Evolutionary conservation across 35 echinoderm and acorn worm species (phyloP).

Genomic region (Amphiura filiformis): DNA sequence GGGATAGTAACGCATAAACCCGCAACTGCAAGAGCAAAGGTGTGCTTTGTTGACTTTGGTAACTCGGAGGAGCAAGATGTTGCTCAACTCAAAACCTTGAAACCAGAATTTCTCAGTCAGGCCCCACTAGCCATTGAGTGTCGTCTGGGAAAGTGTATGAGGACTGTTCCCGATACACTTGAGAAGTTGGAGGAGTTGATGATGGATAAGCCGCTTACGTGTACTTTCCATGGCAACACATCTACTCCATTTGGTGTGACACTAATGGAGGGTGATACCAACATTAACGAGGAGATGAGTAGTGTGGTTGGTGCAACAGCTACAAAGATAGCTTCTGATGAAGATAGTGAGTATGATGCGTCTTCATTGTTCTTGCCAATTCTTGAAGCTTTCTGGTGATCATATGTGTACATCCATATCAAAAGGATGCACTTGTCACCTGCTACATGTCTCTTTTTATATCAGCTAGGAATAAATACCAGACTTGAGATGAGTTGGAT

Average conservation of each 20-base stretch:
- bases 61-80: slow-evolving; percentile 67
- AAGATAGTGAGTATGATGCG: background rate
- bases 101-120: slow-evolving; percentile 39
- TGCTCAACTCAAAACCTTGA: slow-evolving; percentile 40
- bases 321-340: background rate
- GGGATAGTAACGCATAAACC: slow-evolving; percentile 47
- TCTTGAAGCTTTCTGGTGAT: too few relatives aligned
- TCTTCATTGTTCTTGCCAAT: too few relatives aligned
- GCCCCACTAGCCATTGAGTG: slow-evolving; percentile 74
- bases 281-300: slow-evolving; percentile 56
- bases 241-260: background rate
- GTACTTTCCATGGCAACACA: slow-evolving; percentile 17
- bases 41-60: slow-evolving; percentile 86
- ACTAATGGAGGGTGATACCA: slow-evolving; percentile 28
- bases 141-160: slow-evolving; percentile 31
- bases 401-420: too few relatives aligned
- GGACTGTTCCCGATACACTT: background rate
- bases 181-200: slow-evolving; percentile 38
- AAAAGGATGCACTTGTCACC: too few relatives aligned
- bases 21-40: slow-evolving; percentile 9
- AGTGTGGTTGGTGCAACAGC: background rate
- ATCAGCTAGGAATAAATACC: too few relatives aligned
- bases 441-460: too few relatives aligned
- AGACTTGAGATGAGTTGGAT: too few relatives aligned
- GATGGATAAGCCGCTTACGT: slow-evolving; percentile 35